Base-by-base conservation (phyloP, 1,140 invertebrate species). In the Manduca sexta region DNA sequence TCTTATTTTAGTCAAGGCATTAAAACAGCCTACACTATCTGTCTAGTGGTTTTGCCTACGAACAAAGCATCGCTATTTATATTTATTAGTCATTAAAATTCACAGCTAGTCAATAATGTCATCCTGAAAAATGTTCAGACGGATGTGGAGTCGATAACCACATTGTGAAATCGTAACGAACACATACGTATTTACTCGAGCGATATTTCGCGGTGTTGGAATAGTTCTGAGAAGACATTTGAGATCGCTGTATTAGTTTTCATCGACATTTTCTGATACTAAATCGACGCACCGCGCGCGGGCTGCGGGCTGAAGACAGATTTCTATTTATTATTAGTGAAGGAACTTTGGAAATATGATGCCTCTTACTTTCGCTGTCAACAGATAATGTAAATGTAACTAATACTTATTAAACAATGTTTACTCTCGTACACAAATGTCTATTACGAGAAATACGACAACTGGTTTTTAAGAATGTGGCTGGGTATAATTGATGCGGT, bases 261-360 rank as follows among this genome's bases (percentile, higher is more conserved):
- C 74, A 72, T 68, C 45, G 54, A 18, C 49, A 40, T 56, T 48
- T 43, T 41, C 21, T 50, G 60, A 67, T 60, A 69, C 63, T 56
- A 62, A 74, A 74, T 69, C 50, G 38, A 43, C 13, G 47, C 40
- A 57, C 52, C 47, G 57, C 37, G 45, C 47, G 55, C 37, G 49
- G 39, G 39, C 55, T 48, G 46, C 45, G 71, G 56, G 67, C 60
- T 66, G 69, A 71, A 81, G 69, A 59, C 42, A 59, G 69, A 76
- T 82, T 82, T 77, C 74, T 79, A 69, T 69, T 69, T 65, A 60
- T 63, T 69, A 76, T 68, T 65, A 38, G 45, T 49, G 56, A 41
- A 56, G 63, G 29, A 37, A 45, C 45, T 56, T 49, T 43, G 56
- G 64, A 64, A 69, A 72, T 64, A 66, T 67, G 62, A 74, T 70